Conservation (phyloP, 2,797 vertebrate species). For the Myotis vivesi region DNA sequence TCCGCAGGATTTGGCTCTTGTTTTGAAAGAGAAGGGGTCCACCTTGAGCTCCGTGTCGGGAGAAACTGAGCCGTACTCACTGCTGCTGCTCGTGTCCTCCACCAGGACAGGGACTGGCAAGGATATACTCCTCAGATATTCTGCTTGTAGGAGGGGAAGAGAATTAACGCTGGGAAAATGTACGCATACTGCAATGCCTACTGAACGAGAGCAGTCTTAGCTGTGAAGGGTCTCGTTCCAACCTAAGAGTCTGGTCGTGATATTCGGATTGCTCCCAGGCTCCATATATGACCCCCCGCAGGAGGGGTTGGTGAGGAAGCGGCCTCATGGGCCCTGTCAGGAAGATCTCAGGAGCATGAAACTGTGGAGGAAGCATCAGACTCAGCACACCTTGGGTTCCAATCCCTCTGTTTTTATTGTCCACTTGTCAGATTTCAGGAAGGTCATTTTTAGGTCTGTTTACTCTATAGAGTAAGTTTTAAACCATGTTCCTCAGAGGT, state of each 20-base stretch:
- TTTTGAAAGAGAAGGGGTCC: constrained; percentile 96
- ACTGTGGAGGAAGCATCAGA: background rate
- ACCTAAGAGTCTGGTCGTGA: background rate
- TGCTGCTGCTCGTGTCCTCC: constrained; percentile 98
- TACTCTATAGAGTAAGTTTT: constrained; percentile 9
- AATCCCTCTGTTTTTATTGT: background rate
- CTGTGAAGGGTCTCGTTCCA: background rate
- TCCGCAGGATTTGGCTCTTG: constrained; percentile 94
- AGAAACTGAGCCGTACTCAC: constrained; percentile 97
- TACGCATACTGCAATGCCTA: accelerated
- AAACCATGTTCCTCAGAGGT: background rate
- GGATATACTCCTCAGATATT: constrained; percentile 97
- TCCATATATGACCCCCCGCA: background rate
- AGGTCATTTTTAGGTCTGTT: background rate
- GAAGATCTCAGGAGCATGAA: background rate
- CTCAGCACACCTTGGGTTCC: background rate
- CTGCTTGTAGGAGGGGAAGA: constrained; percentile 78
- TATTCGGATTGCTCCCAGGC: background rate
- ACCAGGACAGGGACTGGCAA: constrained; percentile 97
- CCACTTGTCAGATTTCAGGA: background rate
- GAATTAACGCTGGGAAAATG: accelerated
- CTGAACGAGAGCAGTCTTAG: background rate
- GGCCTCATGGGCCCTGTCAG: background rate
- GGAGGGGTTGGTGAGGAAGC: accelerated
- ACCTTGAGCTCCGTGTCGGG: constrained; percentile 96